These are phyloP conservation scores for Platichthys flesus DNA, from an alignment of 2,113 vertebrate species.

Conservation along the genomic window DNA sequence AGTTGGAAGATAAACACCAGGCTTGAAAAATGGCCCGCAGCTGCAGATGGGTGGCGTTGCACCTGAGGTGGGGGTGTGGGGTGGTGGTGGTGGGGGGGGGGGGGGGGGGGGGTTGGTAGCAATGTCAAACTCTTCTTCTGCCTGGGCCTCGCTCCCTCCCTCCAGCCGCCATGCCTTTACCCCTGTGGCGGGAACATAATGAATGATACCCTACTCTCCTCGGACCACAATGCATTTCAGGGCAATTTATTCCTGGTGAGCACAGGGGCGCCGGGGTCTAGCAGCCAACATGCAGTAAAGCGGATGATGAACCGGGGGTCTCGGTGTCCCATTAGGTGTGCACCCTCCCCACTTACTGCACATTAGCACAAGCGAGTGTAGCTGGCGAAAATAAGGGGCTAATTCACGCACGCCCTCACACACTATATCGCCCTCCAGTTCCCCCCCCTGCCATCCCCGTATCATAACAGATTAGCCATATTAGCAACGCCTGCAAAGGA, in stretches of 20 bases:
- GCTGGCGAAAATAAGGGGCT: slow-evolving; percentile 18
- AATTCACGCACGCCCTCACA: slow-evolving; percentile 18
- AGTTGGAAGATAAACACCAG: slow-evolving; percentile 29
- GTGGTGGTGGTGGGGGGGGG: too few relatives aligned
- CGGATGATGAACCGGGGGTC: slow-evolving; percentile 3
- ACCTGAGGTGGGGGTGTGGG: too few relatives aligned
- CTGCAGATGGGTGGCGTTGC: not conserved
- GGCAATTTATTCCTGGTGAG: slow-evolving; percentile 56
- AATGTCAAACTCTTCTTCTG: slow-evolving; percentile 5
- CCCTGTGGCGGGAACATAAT: slow-evolving; percentile 61
- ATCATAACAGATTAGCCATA: slow-evolving; percentile 27
- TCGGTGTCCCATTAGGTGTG: slow-evolving; percentile 30
- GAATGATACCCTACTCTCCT: slow-evolving; percentile 47
- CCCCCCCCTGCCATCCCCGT: not conserved
- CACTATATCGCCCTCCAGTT: slow-evolving; percentile 9
- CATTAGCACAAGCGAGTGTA: slow-evolving; percentile 2
- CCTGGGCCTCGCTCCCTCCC: slow-evolving; percentile 9
- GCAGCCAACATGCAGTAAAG: slow-evolving; percentile 23
- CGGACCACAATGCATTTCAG: slow-evolving; percentile 25
- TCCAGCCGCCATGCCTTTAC: slow-evolving; percentile 48
- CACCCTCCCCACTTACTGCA: not conserved
- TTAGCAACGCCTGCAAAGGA: slow-evolving; percentile 31
- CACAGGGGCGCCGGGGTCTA: slow-evolving; percentile 53
- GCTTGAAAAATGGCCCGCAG: slow-evolving; percentile 1
- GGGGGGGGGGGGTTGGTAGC: too few relatives aligned